Evolutionary conservation across 2,888 invertebrate species (phyloP).

Genomic region (Vesta saturnalis): DNA sequence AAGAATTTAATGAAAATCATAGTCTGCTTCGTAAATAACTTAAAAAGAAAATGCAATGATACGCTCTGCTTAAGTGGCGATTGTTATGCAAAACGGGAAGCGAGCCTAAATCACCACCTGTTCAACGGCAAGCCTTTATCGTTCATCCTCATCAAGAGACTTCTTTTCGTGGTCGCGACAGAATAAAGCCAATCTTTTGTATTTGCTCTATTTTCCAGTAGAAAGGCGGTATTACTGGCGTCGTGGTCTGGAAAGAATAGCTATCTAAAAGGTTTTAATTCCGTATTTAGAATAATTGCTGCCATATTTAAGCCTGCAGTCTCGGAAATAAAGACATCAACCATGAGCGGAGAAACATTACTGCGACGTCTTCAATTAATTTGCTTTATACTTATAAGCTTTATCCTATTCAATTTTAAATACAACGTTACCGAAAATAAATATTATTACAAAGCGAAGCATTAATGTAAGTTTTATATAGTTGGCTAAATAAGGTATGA

Average conservation of each 20-base stretch:
- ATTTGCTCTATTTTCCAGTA: conserved; percentile 62
- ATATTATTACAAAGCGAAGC: conserved; percentile 2
- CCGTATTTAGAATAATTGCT: conserved; percentile 65
- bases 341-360: conserved; percentile 39
- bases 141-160: conserved; percentile 62
- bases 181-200: conserved; percentile 62
- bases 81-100: conserved; percentile 63
- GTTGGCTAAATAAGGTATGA: conserved; percentile 7
- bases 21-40: conserved; percentile 58
- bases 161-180: conserved; percentile 58
- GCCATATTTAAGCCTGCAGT: conserved; percentile 61
- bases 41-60: conserved; percentile 61
- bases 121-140: conserved; percentile 58
- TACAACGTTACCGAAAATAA: background rate
- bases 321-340: conserved; percentile 55
- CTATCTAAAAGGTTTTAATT: conserved; percentile 63
- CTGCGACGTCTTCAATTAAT: conserved; percentile 10
- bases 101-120: conserved; percentile 61
- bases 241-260: conserved; percentile 63
- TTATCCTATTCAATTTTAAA: conserved; percentile 9
- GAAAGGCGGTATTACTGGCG: conserved; percentile 58
- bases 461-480: background rate
- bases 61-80: conserved; percentile 61
- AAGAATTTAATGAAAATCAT: background rate
- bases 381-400: conserved; percentile 11